Evolutionary conservation across 2,113 vertebrate species (phyloP), one percentile per base, ranked within the genome.

Genomic region (rat (Rattus norvegicus)): DNA sequence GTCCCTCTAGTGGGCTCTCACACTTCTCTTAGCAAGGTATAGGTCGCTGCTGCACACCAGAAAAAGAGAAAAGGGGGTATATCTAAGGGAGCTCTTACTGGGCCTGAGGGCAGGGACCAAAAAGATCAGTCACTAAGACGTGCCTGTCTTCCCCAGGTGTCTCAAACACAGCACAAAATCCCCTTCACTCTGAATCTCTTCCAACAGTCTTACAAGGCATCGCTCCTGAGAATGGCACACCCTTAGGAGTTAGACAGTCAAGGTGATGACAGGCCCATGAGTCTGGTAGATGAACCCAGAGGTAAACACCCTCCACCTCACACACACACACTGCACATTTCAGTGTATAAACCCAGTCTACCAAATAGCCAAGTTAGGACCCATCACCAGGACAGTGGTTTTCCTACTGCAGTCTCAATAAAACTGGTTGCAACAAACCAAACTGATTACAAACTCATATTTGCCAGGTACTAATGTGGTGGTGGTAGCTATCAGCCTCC

Each of bases 191-290:
- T 84, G 28, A 8, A 10, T 30, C 47, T 54, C 90, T 93, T 79
- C 47, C 49, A 96, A 39, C 52, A 77, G 95, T 91, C 95, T 91
- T 81, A 47, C 91, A 93, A 93, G 88, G 65, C 91, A 93, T 54
- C 91, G 91, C 33, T 91, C 92, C 43, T 56, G 81, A 93, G 93
- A 95, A 95, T 94, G 91, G 54, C 94, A 79, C 4, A 1, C 22
- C 5, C 56, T 43, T 1, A 19, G 93, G 96, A 96, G 88, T 96
- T 90, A 95, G 17, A 5, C 12, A 54, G 54, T 59, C 61, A 22
- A 16, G 33, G 28, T 8, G 9, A 63, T 36, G 39, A 88, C 28
- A 26, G 73, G n/a, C 19, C 61, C 5, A 19, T 47, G 54, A 28
- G 83, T 22, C 1, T 6, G 65, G 28, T 12, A 49, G 69, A 6